Conservation (phyloP, 2,797 vertebrate species). For the Rhabdomys pumilio region DNA sequence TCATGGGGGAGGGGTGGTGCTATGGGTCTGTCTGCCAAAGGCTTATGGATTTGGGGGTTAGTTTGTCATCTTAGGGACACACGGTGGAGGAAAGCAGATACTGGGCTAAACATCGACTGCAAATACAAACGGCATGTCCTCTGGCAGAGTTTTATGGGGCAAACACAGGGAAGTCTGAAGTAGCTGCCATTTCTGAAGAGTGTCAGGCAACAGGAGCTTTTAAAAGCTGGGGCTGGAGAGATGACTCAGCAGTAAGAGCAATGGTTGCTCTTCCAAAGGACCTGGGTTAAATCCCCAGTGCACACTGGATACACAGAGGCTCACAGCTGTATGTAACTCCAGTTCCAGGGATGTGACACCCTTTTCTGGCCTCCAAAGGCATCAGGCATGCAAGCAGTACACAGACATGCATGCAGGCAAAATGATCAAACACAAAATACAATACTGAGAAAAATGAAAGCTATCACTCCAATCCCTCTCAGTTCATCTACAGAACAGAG, state of each 20-base stretch:
- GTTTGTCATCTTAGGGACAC: background rate
- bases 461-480: background rate
- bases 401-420: background rate
- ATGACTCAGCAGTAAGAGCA: background rate
- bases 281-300: background rate
- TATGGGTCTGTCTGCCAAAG: background rate
- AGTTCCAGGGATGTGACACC: background rate
- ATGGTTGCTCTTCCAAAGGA: background rate
- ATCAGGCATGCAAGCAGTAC: background rate
- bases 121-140: background rate
- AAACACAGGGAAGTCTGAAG: background rate
- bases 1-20: accelerated
- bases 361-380: background rate
- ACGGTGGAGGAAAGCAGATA: background rate
- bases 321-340: background rate
- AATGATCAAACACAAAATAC: background rate
- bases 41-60: conserved; percentile 2
- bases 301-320: too few species aligned
- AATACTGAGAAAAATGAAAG: background rate
- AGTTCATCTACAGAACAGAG: background rate
- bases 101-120: background rate
- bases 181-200: background rate
- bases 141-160: background rate
- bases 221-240: background rate
- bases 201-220: background rate